Conservation (phyloP, 2,113 vertebrate species). For the Felis catus region DNA sequence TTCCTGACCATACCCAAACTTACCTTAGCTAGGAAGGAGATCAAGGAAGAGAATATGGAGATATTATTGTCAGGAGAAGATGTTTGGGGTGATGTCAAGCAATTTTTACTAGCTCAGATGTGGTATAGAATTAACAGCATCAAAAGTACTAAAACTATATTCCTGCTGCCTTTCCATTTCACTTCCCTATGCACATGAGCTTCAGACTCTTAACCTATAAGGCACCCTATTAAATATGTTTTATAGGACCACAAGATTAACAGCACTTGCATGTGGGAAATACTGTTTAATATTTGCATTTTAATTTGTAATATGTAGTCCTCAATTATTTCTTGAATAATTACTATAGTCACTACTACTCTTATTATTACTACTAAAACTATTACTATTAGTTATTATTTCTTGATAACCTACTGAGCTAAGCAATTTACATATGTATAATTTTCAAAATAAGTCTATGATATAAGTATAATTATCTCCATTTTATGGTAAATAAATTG, state of each 20-base stretch:
- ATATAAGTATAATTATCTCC: neutral
- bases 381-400: slow-evolving; percentile 33
- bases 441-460: neutral
- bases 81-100: neutral
- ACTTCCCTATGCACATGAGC: neutral
- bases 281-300: slow-evolving; percentile 19
- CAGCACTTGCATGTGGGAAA: neutral
- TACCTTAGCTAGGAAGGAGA: neutral
- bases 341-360: neutral
- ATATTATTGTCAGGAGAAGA: neutral
- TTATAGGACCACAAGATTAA: neutral
- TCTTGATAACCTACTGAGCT: neutral
- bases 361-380: neutral
- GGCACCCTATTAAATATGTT: neutral
- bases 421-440: neutral
- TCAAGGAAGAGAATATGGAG: neutral
- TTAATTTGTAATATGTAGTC: neutral
- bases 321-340: slow-evolving; percentile 25
- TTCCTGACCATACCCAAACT: neutral
- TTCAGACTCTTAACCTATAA: neutral
- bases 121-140: neutral
- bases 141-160: neutral
- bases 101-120: neutral
- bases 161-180: neutral
- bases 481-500: slow-evolving; percentile 7